Conservation (phyloP, 2,797 vertebrate species). For the Pseudochirops cupreus region DNA sequence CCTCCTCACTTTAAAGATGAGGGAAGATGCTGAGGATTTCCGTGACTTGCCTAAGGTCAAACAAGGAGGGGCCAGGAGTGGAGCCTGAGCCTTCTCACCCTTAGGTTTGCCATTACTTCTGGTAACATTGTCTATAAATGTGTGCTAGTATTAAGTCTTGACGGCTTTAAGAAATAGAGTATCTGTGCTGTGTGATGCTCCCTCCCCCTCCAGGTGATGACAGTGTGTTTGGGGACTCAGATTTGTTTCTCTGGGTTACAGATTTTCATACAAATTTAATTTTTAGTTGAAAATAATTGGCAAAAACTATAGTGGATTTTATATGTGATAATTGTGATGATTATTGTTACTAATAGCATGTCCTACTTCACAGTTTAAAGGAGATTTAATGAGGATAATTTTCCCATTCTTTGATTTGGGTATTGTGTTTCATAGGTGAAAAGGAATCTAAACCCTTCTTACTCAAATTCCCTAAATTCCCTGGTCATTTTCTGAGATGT, state of each 20-base stretch:
- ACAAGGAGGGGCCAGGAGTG: not conserved
- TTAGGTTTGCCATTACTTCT: not conserved
- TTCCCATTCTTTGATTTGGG: not conserved
- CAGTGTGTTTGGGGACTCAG: not conserved
- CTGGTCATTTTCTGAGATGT: not conserved
- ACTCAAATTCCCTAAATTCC: not conserved
- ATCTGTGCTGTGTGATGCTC: not conserved
- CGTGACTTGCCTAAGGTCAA: not conserved
- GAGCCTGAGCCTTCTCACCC: not conserved
- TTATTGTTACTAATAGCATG: not conserved
- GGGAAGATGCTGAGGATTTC: not conserved
- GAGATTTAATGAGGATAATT: not conserved
- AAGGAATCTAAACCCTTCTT: not conserved
- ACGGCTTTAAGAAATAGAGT: not conserved
- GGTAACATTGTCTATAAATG: not conserved
- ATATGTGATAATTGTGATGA: accelerated
- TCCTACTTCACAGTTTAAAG: not conserved
- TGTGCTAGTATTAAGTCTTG: not conserved
- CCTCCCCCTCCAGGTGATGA: too few relatives aligned
- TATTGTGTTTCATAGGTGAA: not conserved
- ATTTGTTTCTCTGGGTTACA: constrained; percentile 8
- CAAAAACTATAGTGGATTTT: not conserved
- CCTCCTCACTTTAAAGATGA: not conserved
- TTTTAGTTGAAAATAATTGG: not conserved
- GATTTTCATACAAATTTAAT: not conserved